A percentile compares a stretch with the other conserved stretches of the same genome.
Evolutionary conservation across 1,140 invertebrate genomes (phyloP).

Genomic region (Procambarus clarkii): DNA sequence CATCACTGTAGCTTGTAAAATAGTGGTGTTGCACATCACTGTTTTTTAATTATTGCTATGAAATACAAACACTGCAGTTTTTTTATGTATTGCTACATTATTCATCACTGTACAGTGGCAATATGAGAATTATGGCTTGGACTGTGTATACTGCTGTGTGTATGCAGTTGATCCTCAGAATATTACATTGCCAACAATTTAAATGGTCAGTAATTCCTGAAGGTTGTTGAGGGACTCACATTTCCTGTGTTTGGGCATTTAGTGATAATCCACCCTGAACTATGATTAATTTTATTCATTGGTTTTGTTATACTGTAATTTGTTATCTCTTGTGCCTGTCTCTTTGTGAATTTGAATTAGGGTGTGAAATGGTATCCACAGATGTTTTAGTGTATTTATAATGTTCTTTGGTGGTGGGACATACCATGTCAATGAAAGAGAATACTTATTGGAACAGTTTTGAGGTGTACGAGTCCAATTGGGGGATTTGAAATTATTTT

Average conservation of each 20-base stretch:
- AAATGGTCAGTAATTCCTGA: neutral
- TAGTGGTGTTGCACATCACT: no score
- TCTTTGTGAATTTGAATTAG: neutral
- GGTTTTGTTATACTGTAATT: neutral
- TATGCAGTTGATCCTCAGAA: neutral
- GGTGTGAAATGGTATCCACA: neutral
- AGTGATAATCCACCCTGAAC: neutral
- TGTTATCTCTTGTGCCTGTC: neutral
- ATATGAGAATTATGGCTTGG: no score
- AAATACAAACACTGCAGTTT: no score
- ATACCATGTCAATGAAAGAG: no score
- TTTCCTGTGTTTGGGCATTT: neutral
- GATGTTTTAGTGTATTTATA: neutral
- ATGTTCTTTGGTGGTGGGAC: neutral
- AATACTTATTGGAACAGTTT: no score
- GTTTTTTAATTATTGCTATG: no score
- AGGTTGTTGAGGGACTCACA: neutral
- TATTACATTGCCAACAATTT: neutral
- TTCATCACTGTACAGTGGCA: no score
- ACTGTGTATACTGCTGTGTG: neutral
- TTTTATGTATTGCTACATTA: no score
- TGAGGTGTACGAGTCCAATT: no score
- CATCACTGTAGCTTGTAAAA: no score
- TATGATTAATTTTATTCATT: no score
- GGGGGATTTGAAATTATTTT: neutral